Evolutionary conservation across 2,888 invertebrate species (phyloP).

Genomic region (Hybos culiciformis): DNA sequence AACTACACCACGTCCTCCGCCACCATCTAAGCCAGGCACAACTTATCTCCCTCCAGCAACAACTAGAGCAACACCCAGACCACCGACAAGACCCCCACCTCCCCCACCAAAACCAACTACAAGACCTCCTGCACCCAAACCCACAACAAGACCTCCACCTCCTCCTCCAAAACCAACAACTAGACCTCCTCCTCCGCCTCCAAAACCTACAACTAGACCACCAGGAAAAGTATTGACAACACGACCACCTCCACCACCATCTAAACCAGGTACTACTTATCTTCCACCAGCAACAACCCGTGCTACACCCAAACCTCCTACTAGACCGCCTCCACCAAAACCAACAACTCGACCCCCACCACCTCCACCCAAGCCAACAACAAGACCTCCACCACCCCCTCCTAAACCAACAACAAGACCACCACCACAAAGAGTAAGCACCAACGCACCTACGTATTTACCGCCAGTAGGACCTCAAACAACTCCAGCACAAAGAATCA

Average conservation of each 20-base stretch:
- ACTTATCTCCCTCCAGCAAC: not conserved
- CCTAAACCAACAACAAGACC: not conserved
- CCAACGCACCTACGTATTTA: not conserved
- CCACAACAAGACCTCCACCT: not conserved
- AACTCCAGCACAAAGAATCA: not conserved
- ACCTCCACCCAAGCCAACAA: not conserved
- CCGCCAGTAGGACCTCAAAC: not conserved
- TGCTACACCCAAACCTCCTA: not conserved
- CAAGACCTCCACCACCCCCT: not conserved
- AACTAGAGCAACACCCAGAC: not conserved
- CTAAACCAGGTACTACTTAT: conserved; percentile 1
- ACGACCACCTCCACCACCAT: conserved; percentile 1
- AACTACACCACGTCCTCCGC: not conserved
- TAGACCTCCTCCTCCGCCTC: conserved; percentile 10
- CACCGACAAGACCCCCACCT: not conserved
- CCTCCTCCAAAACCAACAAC: conserved; percentile 9
- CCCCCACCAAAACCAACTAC: conserved; percentile 12
- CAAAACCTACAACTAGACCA: conserved; percentile 7
- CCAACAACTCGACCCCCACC: not conserved
- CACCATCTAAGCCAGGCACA: not conserved
- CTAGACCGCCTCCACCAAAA: not conserved
- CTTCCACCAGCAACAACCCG: conserved; percentile 3
- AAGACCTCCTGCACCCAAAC: conserved; percentile 9
- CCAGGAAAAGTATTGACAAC: conserved; percentile 13
- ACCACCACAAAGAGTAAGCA: not conserved